Conservation (phyloP, 2,113 vertebrate species). For the Trematomus loennbergii region DNA sequence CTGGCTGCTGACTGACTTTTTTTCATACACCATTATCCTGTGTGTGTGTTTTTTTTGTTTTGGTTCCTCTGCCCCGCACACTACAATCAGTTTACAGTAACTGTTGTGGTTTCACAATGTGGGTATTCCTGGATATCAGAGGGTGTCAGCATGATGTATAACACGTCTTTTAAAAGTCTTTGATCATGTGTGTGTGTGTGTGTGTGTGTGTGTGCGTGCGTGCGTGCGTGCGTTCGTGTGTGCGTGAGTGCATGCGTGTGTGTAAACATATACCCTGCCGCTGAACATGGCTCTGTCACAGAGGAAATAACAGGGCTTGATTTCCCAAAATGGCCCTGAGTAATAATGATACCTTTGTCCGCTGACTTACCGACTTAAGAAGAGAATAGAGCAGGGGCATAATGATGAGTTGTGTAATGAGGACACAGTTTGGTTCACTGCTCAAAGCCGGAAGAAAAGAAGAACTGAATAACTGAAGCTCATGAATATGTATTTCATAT, state of each 20-base stretch:
- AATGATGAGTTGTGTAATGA: conserved; percentile 9
- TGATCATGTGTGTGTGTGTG: neutral
- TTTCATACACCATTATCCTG: neutral
- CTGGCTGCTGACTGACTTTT: neutral
- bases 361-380: neutral
- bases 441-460: neutral
- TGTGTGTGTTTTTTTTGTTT: neutral
- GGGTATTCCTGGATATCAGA: conserved; percentile 22
- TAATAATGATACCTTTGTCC: conserved; percentile 52
- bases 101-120: neutral
- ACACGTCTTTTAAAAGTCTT: conserved; percentile 2
- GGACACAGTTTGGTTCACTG: neutral
- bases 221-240: neutral
- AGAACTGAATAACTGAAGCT: neutral
- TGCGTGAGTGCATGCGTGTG: neutral
- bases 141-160: neutral
- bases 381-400: conserved; percentile 4
- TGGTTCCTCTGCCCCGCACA: conserved; percentile 16
- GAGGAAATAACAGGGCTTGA: conserved; percentile 49
- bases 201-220: no score
- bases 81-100: conserved; percentile 23
- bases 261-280: neutral
- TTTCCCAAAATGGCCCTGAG: conserved; percentile 45
- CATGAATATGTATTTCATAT: neutral
- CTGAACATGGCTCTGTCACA: conserved; percentile 15